Evolutionary conservation across 1,140 invertebrate genomes (phyloP).

Genomic region (Nylanderia fulva): DNA sequence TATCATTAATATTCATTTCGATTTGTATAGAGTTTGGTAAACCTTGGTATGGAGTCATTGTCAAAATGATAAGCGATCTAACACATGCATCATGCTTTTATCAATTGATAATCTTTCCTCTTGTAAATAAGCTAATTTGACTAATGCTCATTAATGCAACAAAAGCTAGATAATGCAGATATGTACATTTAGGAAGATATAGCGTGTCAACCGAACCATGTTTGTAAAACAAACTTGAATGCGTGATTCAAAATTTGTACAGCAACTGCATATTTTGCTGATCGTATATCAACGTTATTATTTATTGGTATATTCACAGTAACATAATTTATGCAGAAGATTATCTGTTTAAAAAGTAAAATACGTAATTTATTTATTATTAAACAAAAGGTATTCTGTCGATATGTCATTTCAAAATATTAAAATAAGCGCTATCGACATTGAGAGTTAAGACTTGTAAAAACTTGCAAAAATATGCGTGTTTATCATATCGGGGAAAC

Average conservation of each 20-base stretch:
- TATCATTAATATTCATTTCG: not conserved
- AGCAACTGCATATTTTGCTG: not conserved
- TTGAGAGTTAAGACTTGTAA: no score
- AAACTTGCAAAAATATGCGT: not conserved
- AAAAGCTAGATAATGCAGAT: not conserved
- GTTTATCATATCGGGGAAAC: not conserved
- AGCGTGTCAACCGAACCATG: not conserved
- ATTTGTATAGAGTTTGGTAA: not conserved
- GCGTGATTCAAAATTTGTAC: not conserved
- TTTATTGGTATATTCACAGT: constrained; percentile 21
- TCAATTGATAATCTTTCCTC: constrained; percentile 46
- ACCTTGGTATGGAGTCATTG: constrained; percentile 22
- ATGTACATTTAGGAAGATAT: not conserved
- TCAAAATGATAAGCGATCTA: constrained; percentile 23
- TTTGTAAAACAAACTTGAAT: constrained; percentile 20
- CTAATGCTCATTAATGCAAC: constrained; percentile 42
- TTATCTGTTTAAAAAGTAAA: not conserved
- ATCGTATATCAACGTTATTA: not conserved
- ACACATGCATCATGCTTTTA: constrained; percentile 3
- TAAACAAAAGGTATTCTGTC: no score
- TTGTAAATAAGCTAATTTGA: not conserved
- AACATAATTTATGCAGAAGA: not conserved
- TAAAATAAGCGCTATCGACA: not conserved
- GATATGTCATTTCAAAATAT: not conserved
- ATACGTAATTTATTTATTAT: not conserved